Base-by-base conservation (phyloP, 2,113 vertebrate species). In the Boleophthalmus pectinirostris region DNA sequence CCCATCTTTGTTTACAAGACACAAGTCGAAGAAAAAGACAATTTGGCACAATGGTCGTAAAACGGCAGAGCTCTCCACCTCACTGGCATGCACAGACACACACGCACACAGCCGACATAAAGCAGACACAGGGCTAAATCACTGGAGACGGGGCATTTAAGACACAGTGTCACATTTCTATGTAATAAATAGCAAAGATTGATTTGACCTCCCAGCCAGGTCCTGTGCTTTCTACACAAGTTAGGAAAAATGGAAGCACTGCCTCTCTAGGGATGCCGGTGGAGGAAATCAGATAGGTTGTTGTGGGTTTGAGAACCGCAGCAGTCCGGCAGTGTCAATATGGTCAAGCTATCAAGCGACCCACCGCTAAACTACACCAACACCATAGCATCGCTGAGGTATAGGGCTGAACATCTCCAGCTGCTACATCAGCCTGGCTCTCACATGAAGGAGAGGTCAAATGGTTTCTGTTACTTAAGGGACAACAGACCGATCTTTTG, bases 161-260 rank as follows among this genome's bases (percentile, higher is more conserved):
- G 94, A 96, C 90, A 90, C 93, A 92, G 96, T 95, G 95, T 97
- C 96, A 94, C 94, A 94, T 98, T 98, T 98, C 96, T 63, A 93
- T 94, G 95, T 96, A 97, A 98, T 98, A 98, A 98, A 98, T 95
- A 96, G 96, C 95, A 95, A 75, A 88, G 95, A 98, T 97, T 98
- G 96, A 97, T 97, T 97, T 96, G 92, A 94, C 96, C 95, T 95
- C 94, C 94, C 93, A 92, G 95, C 91, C 94, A 76, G 94, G 95
- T 95, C 94, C 90, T 88, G 88, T 93, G 94, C 93, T 95, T 95
- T 94, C 94, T 94, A 95, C 89, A 92, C 92, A 94, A 95, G 91
- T 94, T 93, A 91, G 84, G 93, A 95, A 96, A 97, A 96, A 96
- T 93, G 89, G 94, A 95, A 97, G 93, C 88, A 88, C 78, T 87